Base-by-base conservation (phyloP, 2,797 vertebrate species). In the Enteromius unitaeniatus region DNA sequence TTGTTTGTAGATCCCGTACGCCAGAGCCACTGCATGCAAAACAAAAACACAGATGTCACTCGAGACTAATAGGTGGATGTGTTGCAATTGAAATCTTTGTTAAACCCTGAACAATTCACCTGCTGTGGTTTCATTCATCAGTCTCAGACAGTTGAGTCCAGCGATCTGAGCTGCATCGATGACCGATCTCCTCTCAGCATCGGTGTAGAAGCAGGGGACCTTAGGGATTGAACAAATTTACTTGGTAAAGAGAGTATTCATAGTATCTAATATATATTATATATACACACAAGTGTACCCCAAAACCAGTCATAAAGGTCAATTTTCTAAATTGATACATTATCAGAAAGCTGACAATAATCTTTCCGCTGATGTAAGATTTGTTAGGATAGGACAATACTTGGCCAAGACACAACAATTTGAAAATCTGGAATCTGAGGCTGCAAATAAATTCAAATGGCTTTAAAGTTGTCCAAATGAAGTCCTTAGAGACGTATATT, bases 1-100 rank as follows among this genome's bases (percentile, higher is more conserved):
- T 95, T 98, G 97, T 91, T 99, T 99, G 94, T 99, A 99, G 91
- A 99, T 99, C 81, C 98, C 98, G 75, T 99, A 99, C 0, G 98
- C 97, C 88, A 99, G 93, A 89, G 97, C 96, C 94, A 99, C 98
- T 99, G 91, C 0, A 91, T 34, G 42, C 60, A 62, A 14, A 17
- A 4, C 42, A 42, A 70, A 79, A 26, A 10, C 11, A 34, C 13
- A 42, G 17, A 68, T 72, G 26, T 7, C 10, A n/a, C 13, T 28
- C 14, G 37, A 70, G 42, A 75, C 2, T 4, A 2, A 26, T 26
- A 17, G 13, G 28, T 15, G 1, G 1, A 10, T 1, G 2, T 3
- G 8, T 9, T 73, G 31, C 1, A 13, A n/a, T 7, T 49, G 3
- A 34, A 75, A 37, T 6, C 1, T 0, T 14, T 8, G 19, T 19